These are phyloP conservation scores for Noctilio leporinus DNA, from an alignment of 2,113 vertebrate genomes.

Conservation along the genomic window DNA sequence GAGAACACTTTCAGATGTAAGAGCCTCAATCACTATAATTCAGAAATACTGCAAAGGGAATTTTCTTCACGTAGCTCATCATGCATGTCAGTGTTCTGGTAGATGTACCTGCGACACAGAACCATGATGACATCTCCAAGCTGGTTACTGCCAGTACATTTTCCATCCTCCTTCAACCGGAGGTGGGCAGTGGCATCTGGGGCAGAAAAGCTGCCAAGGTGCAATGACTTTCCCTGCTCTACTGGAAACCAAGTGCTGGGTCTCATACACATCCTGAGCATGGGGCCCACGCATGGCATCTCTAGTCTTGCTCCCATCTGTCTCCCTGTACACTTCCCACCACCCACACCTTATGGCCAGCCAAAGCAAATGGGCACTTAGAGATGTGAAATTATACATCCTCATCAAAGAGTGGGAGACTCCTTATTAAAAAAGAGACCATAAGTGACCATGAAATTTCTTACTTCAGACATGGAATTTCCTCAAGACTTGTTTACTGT, in stretches of 20 bases:
- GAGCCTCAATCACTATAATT: not conserved
- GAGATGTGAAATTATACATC: not conserved
- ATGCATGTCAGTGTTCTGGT: not conserved
- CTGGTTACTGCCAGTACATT: not conserved
- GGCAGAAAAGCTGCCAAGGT: not conserved
- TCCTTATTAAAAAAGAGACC: not conserved
- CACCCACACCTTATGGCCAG: not conserved
- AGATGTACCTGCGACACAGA: not conserved
- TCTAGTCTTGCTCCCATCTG: not conserved
- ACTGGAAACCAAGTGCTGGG: not conserved
- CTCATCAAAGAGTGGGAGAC: not conserved
- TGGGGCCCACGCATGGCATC: not conserved
- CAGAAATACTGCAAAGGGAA: not conserved
- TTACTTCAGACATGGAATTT: not conserved
- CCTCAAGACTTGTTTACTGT: not conserved
- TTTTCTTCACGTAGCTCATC: not conserved
- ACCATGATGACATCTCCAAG: not conserved
- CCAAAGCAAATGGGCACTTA: not conserved
- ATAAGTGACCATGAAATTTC: not conserved
- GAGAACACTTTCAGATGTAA: not conserved
- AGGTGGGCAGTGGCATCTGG: accelerated
- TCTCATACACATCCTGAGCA: accelerated
- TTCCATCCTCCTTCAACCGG: not conserved
- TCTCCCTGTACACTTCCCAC: too few species aligned
- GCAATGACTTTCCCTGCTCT: not conserved